Conservation (phyloP, 2,113 vertebrate species). For the Sorex araneus region DNA sequence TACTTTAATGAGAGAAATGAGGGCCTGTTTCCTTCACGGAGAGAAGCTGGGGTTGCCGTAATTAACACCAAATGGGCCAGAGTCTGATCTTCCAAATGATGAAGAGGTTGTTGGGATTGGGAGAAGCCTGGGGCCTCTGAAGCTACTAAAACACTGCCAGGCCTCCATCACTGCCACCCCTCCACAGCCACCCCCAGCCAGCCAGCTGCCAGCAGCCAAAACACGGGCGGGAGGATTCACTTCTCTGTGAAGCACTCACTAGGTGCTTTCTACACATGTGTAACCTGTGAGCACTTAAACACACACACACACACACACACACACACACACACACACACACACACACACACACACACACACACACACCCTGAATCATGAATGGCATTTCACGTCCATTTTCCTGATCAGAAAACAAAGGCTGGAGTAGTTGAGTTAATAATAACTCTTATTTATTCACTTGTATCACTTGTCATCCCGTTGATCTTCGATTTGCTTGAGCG, state of each 20-base stretch:
- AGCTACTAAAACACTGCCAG: slow-evolving; percentile 72
- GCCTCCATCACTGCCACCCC: background rate
- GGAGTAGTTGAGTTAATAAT: too few species aligned
- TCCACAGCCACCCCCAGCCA: background rate
- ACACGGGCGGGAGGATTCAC: background rate
- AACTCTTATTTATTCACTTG: too few species aligned
- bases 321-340: background rate
- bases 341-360: background rate
- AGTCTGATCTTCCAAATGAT: slow-evolving; percentile 77
- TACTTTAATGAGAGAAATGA: slow-evolving; percentile 90
- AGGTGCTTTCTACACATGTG: background rate
- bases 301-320: background rate
- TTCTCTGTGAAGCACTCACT: slow-evolving; percentile 29
- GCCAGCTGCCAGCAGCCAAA: background rate
- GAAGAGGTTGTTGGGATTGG: slow-evolving; percentile 76
- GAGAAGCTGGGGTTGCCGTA: slow-evolving; percentile 83
- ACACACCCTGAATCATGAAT: background rate
- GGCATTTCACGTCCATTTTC: slow-evolving; percentile 21
- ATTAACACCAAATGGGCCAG: slow-evolving; percentile 88
- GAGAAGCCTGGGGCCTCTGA: slow-evolving; percentile 64
- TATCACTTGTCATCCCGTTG: too few species aligned
- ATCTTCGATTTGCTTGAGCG: too few species aligned
- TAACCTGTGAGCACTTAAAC: background rate
- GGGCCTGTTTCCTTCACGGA: slow-evolving; percentile 85
- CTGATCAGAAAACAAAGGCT: slow-evolving; percentile 15